Conservation (phyloP, 2,113 vertebrate genomes). For the Caracal caracal region DNA sequence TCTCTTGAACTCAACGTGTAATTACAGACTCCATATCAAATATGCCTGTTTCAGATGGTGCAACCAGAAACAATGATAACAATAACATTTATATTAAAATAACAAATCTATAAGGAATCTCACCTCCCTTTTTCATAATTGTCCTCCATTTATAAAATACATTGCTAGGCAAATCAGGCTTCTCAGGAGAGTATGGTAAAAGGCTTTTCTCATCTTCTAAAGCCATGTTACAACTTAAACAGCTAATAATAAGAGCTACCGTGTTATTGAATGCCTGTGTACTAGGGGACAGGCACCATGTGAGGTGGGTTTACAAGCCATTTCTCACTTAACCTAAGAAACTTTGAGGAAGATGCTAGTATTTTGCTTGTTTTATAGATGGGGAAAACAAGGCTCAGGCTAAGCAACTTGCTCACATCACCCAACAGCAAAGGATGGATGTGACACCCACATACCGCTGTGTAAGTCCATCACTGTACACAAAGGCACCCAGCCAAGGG, state of each 20-base stretch:
- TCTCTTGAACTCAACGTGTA: constrained; percentile 41
- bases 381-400: neutral
- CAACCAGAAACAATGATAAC: constrained; percentile 34
- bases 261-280: neutral
- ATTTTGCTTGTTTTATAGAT: neutral
- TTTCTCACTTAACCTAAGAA: neutral
- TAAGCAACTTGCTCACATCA: neutral
- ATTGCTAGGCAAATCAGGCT: constrained; percentile 29
- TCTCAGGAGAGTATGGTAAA: neutral
- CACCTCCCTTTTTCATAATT: constrained; percentile 4
- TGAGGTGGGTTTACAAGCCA: neutral
- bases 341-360: neutral
- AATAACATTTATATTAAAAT: constrained; percentile 29
- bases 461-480: neutral
- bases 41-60: constrained; percentile 9
- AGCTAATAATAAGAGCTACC: neutral
- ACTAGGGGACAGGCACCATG: rapidly evolving
- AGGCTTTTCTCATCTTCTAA: neutral
- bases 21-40: constrained; percentile 70
- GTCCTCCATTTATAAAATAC: constrained; percentile 9
- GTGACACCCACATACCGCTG: no score
- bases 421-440: neutral
- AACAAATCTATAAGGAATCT: constrained; percentile 19
- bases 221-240: neutral
- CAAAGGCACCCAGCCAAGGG: neutral